A percentile compares a stretch with the other conserved stretches of the same genome.
Conservation (phyloP, 2,797 vertebrate genomes). For the Gadopsis marmoratus region DNA sequence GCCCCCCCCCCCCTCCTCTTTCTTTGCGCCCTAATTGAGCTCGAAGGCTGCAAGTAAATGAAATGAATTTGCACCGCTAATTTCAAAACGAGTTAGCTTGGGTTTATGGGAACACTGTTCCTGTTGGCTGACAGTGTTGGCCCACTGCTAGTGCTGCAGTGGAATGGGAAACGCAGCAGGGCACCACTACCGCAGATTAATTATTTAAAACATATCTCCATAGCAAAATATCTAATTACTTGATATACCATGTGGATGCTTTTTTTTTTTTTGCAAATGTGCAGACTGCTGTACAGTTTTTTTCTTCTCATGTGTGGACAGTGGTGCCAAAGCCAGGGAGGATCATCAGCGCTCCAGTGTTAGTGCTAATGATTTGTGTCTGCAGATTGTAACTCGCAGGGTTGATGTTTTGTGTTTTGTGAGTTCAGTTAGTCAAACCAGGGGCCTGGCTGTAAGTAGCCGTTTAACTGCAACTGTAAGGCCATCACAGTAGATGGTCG, state of each 20-base stretch:
- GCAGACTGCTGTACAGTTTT: constrained; percentile 23
- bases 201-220: constrained; percentile 76
- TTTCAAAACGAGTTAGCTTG: constrained; percentile 51
- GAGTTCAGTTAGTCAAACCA: constrained; percentile 68
- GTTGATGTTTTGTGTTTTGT: constrained; percentile 62
- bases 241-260: constrained; percentile 40
- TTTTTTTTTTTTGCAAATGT: constrained; percentile 25
- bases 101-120: constrained; percentile 43
- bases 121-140: constrained; percentile 56
- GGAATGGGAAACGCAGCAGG: constrained; percentile 70
- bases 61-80: constrained; percentile 58
- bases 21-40: constrained; percentile 53
- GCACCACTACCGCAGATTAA: constrained; percentile 70
- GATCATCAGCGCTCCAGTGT: constrained; percentile 38
- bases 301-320: neutral
- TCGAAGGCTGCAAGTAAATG: constrained; percentile 55
- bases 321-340: constrained; percentile 6
- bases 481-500: constrained; percentile 58
- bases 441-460: constrained; percentile 62
- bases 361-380: constrained; percentile 62
- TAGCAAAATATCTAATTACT: constrained; percentile 74
- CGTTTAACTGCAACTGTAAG: constrained; percentile 71
- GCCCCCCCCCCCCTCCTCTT: neutral
- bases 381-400: constrained; percentile 47
- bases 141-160: constrained; percentile 71